Conservation (phyloP, 64 coral and sea anemone species). For the Montipora foliosa region DNA sequence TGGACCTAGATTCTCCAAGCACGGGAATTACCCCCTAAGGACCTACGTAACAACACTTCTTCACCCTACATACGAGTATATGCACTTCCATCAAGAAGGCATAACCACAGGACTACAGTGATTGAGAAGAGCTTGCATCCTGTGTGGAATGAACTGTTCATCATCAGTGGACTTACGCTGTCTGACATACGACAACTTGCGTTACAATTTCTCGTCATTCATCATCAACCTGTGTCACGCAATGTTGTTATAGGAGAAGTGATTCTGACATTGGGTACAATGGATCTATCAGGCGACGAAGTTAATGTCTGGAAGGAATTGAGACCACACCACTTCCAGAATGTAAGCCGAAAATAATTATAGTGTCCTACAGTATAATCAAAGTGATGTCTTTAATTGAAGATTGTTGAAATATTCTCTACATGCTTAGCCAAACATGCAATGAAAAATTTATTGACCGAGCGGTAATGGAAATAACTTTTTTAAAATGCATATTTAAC, state of each 20-base stretch:
- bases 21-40: slow-evolving; percentile 82
- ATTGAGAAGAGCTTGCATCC: slow-evolving; percentile 87
- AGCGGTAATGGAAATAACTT: no score
- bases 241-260: slow-evolving; percentile 98
- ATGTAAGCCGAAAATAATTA: slow-evolving; percentile 66
- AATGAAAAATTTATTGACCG: no score
- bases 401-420: no score
- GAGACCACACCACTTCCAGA: slow-evolving; percentile 87
- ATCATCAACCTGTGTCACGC: slow-evolving; percentile 89
- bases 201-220: slow-evolving; percentile 96
- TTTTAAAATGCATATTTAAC: no score
- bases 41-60: slow-evolving; percentile 94
- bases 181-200: slow-evolving; percentile 94
- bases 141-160: slow-evolving; percentile 97
- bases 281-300: slow-evolving; percentile 89
- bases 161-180: slow-evolving; percentile 94
- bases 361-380: not conserved
- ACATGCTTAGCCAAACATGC: no score
- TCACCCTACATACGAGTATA: slow-evolving; percentile 92
- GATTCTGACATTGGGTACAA: slow-evolving; percentile 72
- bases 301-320: slow-evolving; percentile 86
- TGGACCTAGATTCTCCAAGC: slow-evolving; percentile 80
- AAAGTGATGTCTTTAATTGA: no score
- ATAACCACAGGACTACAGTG: slow-evolving; percentile 95
- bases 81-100: slow-evolving; percentile 90